Base-by-base conservation (phyloP, 1,140 invertebrate genomes). In the Tachypleus tridentatus region DNA sequence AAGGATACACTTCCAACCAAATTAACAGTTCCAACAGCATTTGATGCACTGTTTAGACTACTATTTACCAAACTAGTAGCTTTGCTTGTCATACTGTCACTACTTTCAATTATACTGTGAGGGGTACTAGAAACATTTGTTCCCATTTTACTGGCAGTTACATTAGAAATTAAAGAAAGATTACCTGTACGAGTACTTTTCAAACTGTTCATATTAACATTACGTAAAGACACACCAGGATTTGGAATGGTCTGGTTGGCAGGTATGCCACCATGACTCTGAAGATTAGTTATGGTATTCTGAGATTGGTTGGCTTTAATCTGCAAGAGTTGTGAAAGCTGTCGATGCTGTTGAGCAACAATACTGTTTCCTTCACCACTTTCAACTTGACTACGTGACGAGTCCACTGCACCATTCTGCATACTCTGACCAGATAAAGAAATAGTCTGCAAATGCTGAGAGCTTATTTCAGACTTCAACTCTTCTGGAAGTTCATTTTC, bases 371-470 rank as follows among this genome's bases (percentile, higher is more conserved):
- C 53, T 8, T 54, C n/a, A 54, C 53, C 53, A 54, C 53, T 54
- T 54, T 54, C 53, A 7, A n/a, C 7, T 54, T 54, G 53, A 8
- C 7, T 54, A 8, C 53, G 7, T n/a, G 53, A 54, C 7, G 53
- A 54, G 53, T 54, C 53, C 7, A 54, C 53, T n/a, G 53, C 53
- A 54, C 53, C 53, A 54, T 54, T 54, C n/a, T 54, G 53, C 53
- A 54, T 54, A 54, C n/a, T 54, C n/a, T 54, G 53, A 54, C 53
- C n/a, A n/a, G 53, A 54, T 54, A 8, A 3, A 54, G 53, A 8
- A n/a, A 54, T 54, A 54, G 7, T n/a, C 53, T 7, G n/a, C 7
- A n/a, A 54, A 54, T n/a, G 7, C n/a, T 29, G 29, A 2, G n/a
- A 54, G n/a, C 53, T 54, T 54, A 7, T n/a, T 54, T 7, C n/a